Evolutionary conservation across 2,113 vertebrate genomes (phyloP).

Genomic region (Atlantisia rogersi): DNA sequence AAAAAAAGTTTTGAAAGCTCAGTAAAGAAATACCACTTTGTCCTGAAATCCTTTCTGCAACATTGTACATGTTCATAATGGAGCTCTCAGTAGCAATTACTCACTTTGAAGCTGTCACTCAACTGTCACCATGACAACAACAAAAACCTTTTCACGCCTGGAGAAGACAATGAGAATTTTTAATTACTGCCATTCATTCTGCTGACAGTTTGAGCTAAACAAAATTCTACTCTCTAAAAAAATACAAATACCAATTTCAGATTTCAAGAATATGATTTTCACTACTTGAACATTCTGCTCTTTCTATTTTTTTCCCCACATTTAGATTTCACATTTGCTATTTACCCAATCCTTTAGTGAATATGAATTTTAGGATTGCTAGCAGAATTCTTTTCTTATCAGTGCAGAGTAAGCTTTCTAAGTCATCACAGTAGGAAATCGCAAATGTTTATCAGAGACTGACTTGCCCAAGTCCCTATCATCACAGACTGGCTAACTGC

Average conservation of each 20-base stretch:
- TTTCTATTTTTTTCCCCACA: neutral
- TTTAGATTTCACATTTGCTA: neutral
- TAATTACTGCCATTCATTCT: slow-evolving; percentile 62
- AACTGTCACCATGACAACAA: slow-evolving; percentile 76
- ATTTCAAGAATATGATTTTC: neutral
- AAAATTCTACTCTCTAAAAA: slow-evolving; percentile 32
- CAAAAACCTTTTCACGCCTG: slow-evolving; percentile 57
- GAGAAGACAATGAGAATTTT: slow-evolving; percentile 72
- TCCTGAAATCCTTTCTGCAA: slow-evolving; percentile 30
- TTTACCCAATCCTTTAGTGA: slow-evolving; percentile 28
- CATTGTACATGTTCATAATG: slow-evolving; percentile 26
- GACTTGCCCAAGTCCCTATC: neutral
- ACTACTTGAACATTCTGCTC: neutral
- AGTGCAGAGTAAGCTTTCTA: neutral
- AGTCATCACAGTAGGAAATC: neutral
- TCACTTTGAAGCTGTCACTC: slow-evolving; percentile 60
- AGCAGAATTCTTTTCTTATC: neutral
- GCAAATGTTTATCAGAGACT: neutral
- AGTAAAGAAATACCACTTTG: slow-evolving; percentile 44
- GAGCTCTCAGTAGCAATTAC: slow-evolving; percentile 47
- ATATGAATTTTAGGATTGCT: neutral
- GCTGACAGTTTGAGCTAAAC: slow-evolving; percentile 43
- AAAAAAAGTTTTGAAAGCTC: slow-evolving; percentile 3
- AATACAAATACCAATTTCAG: neutral
- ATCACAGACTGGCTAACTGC: neutral